These are phyloP conservation scores for Trematomus loennbergii DNA, from an alignment of 2,113 vertebrate species.

Conservation along the genomic window DNA sequence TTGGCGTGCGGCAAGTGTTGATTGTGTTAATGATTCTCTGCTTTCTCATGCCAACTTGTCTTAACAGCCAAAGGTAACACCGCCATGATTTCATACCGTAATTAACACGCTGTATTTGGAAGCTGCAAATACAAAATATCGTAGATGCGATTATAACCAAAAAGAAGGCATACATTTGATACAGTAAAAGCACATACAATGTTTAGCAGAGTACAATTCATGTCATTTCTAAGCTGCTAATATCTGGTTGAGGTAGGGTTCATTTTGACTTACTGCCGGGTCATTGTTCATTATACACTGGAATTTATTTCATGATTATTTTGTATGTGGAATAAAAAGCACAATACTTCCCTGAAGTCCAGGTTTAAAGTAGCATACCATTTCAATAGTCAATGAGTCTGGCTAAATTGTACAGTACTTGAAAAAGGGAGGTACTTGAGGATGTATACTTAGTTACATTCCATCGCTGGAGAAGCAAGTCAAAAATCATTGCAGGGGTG, in stretches of 20 bases:
- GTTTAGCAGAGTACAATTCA: background rate
- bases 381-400: background rate
- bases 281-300: background rate
- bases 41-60: constrained; percentile 41
- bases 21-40: constrained; percentile 50
- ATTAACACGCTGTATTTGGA: constrained; percentile 31
- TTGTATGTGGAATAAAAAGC: background rate
- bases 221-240: background rate
- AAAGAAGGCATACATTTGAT: background rate
- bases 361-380: background rate
- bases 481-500: constrained; percentile 35
- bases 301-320: background rate
- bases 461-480: background rate
- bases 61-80: constrained; percentile 46
- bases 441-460: background rate
- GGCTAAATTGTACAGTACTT: background rate
- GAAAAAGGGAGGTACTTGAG: background rate
- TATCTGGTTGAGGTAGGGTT: background rate
- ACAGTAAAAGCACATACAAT: background rate
- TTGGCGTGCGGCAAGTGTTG: constrained; percentile 47
- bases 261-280: background rate
- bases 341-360: background rate
- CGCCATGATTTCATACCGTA: constrained; percentile 18
- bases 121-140: constrained; percentile 3
- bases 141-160: background rate